Base-by-base conservation (phyloP, 1,140 invertebrate genomes). In the Nebria ingens region DNA sequence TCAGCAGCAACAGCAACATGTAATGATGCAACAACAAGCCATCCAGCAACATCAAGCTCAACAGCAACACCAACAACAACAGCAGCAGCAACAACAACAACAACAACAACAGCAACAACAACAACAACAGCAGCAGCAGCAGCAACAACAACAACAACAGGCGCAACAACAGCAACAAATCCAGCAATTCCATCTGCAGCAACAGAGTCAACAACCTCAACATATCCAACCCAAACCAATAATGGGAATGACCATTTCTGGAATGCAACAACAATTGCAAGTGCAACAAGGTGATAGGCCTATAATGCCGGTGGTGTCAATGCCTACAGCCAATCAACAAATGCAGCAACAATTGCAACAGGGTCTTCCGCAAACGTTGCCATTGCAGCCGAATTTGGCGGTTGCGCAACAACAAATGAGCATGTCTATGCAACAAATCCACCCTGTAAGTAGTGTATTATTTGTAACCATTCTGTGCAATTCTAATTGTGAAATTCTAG, bases 261-360 rank as follows among this genome's bases (percentile, higher is more conserved):
- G 63, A 9, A 62, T 77, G 12, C 75, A 75, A 51, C 73, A 73
- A 54, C 66, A 65, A 21, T 71, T 72, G 52, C 67, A 65, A 23
- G 65, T 67, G 19, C 70, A 65, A 59, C 65, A 68, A 17, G 71
- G 71, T 17, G 74, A 76, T 21, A 63, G 76, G 40, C 74, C 74
- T 0, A 77, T 80, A 13, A 77, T 77, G 75, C 75, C 77, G 3
- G 76, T 79, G 2, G 76, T 77, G 6, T 78, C 77, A 0, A 77
- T 79, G 67, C 70, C 62, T 58, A 70, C 72, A 61, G 72, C 67
- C 56, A 71, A 69, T 62, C 74, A 68, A 58, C 72, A 74, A 62
- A 69, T 74, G 0, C 71, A 71, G 51, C 74, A 73, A 56, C 60
- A 68, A 9, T 69, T 74, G 62, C 64, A 65, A 45, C 68, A 70